Conservation (phyloP, 2,888 invertebrate species). For the Campoplex capitator region DNA sequence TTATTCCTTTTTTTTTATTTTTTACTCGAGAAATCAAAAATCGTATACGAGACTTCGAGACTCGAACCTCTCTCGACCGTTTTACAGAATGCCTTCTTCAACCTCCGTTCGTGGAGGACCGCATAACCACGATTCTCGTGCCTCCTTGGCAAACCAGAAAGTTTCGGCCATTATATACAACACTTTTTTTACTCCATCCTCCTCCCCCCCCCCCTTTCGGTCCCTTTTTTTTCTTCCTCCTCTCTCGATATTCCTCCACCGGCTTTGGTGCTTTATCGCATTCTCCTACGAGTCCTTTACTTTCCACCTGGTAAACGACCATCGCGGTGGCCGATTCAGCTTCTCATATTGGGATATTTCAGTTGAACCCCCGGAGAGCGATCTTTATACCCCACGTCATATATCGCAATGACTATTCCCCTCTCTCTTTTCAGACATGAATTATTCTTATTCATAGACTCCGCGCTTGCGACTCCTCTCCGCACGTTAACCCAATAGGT, state of each 20-base stretch:
- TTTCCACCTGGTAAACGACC: slow-evolving; percentile 17
- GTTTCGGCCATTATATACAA: not conserved
- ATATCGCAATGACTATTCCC: not conserved
- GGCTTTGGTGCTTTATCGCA: not conserved
- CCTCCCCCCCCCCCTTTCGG: not conserved
- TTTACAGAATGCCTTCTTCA: slow-evolving; percentile 51
- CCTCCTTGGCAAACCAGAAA: slow-evolving; percentile 3
- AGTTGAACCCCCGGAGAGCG: slow-evolving; percentile 24
- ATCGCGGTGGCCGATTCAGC: not conserved
- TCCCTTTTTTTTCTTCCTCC: not conserved
- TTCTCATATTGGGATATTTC: slow-evolving; percentile 38
- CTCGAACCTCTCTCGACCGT: slow-evolving; percentile 53
- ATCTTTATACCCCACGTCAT: not conserved
- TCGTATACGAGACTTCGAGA: slow-evolving; percentile 20
- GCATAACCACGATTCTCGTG: not conserved
- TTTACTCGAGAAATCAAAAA: slow-evolving; percentile 32
- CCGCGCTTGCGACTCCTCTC: not conserved
- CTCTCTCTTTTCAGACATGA: slow-evolving; percentile 27
- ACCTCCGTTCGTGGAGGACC: not conserved
- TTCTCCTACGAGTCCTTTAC: not conserved
- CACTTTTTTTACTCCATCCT: not conserved
- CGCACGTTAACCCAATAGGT: slow-evolving; percentile 34
- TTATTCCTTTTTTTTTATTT: not conserved
- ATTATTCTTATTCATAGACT: slow-evolving; percentile 59
- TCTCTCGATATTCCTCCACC: not conserved